Conservation (phyloP, 2,888 invertebrate species). For the Melolontha melolontha region DNA sequence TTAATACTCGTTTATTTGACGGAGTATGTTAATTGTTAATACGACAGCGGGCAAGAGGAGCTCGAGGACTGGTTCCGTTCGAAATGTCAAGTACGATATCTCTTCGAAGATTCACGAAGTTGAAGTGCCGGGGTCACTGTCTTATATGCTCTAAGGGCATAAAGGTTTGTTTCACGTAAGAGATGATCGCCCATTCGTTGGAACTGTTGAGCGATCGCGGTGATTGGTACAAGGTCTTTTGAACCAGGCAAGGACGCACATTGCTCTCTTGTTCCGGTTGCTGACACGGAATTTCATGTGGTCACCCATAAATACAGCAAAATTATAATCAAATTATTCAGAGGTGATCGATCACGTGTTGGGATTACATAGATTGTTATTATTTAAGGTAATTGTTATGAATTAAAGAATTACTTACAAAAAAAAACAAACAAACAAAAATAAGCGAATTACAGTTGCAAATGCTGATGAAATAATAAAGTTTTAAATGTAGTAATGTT, state of each 20-base stretch:
- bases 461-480: too few species aligned
- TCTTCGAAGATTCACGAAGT: constrained; percentile 26
- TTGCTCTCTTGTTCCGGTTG: constrained; percentile 61
- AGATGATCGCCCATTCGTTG: constrained; percentile 20
- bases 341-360: neutral
- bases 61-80: constrained; percentile 12
- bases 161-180: constrained; percentile 18
- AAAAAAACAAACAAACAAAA: too few species aligned
- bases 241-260: constrained; percentile 63
- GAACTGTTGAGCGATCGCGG: constrained; percentile 42
- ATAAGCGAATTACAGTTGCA: too few species aligned
- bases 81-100: constrained; percentile 8
- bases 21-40: too few species aligned
- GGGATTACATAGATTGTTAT: too few species aligned
- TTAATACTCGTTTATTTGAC: too few species aligned
- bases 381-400: too few species aligned
- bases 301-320: constrained; percentile 11
- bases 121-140: constrained; percentile 16
- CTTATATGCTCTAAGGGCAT: constrained; percentile 29
- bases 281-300: constrained; percentile 41
- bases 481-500: too few species aligned
- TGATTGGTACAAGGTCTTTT: constrained; percentile 60
- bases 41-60: neutral
- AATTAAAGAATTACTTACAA: too few species aligned
- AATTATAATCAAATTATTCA: constrained; percentile 1